phyloP scores from a whole-genome alignment of 2,113 vertebrate species.

The Rhinoderma darwinii region DNA sequence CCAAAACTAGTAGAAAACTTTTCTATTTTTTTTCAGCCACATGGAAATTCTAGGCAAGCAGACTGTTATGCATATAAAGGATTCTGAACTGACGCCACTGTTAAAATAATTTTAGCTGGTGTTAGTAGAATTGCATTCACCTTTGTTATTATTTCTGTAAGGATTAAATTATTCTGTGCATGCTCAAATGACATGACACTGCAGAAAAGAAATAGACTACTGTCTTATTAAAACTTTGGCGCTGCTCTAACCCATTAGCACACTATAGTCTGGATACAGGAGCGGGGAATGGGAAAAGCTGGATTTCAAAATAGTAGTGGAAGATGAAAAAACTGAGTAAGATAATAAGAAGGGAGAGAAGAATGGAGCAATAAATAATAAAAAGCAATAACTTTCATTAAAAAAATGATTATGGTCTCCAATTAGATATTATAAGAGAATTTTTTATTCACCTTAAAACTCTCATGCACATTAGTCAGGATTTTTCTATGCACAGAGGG shows the following conservation, averaged over 20 bases:
- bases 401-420: constrained; percentile 11
- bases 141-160: constrained; percentile 48
- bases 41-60: neutral
- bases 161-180: constrained; percentile 42
- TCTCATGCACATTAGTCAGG: constrained; percentile 39
- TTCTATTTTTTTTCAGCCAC: constrained; percentile 9
- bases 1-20: neutral
- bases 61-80: constrained; percentile 28
- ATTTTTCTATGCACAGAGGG: constrained; percentile 3
- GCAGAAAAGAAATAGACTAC: constrained; percentile 34
- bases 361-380: neutral
- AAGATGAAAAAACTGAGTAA: neutral
- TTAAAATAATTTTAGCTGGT: constrained; percentile 40
- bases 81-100: constrained; percentile 33
- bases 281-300: neutral
- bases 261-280: neutral
- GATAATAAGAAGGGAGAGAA: neutral
- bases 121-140: constrained; percentile 40
- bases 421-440: constrained; percentile 31
- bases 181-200: constrained; percentile 41
- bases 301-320: neutral
- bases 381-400: constrained; percentile 1
- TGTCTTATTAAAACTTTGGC: constrained; percentile 47
- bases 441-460: neutral
- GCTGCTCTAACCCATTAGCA: constrained; percentile 11